Evolutionary conservation across 2,888 invertebrate species (phyloP).

Genomic region (Yponomeuta plumbellus): DNA sequence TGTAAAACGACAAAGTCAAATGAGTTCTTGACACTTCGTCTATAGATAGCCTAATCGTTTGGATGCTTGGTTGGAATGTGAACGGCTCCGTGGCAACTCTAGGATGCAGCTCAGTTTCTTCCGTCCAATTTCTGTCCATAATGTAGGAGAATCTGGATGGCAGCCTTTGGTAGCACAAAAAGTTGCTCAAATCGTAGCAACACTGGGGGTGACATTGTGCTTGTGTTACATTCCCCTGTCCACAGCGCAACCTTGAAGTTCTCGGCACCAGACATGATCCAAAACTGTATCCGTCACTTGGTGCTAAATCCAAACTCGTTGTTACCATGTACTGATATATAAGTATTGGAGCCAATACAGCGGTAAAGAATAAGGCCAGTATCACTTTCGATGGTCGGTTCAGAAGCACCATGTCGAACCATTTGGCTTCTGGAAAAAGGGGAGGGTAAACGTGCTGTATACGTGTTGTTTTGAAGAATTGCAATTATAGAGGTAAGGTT

Average conservation of each 20-base stretch:
- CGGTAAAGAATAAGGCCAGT: conserved; percentile 33
- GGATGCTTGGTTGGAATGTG: conserved; percentile 37
- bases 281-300: conserved; percentile 53
- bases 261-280: conserved; percentile 57
- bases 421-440: conserved; percentile 51
- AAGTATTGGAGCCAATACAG: conserved; percentile 46
- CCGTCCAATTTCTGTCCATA: conserved; percentile 47
- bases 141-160: conserved; percentile 72
- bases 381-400: conserved; percentile 52
- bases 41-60: conserved; percentile 44
- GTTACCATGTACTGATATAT: conserved; percentile 50
- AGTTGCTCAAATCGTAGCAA: conserved; percentile 61
- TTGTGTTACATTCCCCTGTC: conserved; percentile 41
- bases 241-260: conserved; percentile 50
- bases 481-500: too few species aligned
- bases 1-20: conserved; percentile 50
- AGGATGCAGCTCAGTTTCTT: conserved; percentile 44
- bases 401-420: conserved; percentile 56
- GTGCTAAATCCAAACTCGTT: conserved; percentile 38
- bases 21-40: conserved; percentile 57
- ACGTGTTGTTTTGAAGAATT: too few species aligned
- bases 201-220: conserved; percentile 62
- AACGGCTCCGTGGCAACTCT: conserved; percentile 52
- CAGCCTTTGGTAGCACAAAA: conserved; percentile 70
- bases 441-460: neutral